Conservation (phyloP, 2,888 invertebrate genomes). For the Drosophila villosipedis region DNA sequence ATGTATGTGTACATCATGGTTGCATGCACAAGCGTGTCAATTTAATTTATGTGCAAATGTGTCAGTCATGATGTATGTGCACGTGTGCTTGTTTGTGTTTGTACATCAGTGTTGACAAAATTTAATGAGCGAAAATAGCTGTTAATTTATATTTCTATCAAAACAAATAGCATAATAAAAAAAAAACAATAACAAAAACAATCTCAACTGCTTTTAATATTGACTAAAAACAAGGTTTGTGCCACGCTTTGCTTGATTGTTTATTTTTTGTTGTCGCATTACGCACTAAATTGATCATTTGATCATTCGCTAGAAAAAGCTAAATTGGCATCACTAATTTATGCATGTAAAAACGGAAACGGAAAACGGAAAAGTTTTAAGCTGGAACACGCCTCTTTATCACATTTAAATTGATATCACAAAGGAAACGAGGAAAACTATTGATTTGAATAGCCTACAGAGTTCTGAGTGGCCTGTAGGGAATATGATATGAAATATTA, state of each 20-base stretch:
- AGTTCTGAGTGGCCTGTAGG: too few species aligned
- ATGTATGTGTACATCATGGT: background rate
- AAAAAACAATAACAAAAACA: background rate
- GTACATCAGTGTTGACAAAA: background rate
- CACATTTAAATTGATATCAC: background rate
- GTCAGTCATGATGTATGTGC: conserved; percentile 2
- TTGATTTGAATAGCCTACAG: too few species aligned
- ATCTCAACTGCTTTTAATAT: background rate
- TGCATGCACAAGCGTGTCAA: background rate
- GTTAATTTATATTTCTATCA: background rate
- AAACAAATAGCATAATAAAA: background rate
- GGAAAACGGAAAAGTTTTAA: background rate
- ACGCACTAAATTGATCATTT: background rate
- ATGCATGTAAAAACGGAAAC: background rate
- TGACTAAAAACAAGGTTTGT: background rate
- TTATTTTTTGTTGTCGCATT: background rate
- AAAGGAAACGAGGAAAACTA: background rate
- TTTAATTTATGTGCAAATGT: background rate
- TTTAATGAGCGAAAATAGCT: background rate
- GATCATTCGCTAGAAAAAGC: background rate
- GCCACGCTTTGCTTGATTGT: background rate
- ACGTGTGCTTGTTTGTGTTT: background rate
- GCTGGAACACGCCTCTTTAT: background rate
- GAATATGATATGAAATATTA: background rate
- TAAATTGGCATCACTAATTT: background rate